phyloP scores from a whole-genome alignment of 2,888 invertebrate genomes.

The Andrena trimmerana region DNA sequence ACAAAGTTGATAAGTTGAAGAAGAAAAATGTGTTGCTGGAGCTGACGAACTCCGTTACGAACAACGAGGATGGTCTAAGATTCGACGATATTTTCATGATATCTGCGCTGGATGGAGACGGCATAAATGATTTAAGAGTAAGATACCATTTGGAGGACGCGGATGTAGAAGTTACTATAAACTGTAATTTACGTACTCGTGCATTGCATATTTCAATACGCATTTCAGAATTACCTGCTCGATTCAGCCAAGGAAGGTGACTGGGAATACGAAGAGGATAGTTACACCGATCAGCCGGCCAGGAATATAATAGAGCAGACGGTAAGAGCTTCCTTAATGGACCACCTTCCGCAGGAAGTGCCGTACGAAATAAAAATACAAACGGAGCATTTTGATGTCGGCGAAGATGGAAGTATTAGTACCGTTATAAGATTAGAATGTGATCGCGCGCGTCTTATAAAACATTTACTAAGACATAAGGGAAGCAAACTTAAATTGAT shows the following conservation, averaged over 20 bases:
- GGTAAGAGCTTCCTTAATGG: constrained; percentile 93
- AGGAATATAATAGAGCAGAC: constrained; percentile 90
- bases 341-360: constrained; percentile 93
- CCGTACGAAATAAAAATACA: constrained; percentile 91
- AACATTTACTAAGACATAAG: constrained; percentile 88
- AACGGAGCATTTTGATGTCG: constrained; percentile 89
- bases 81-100: constrained; percentile 96
- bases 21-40: constrained; percentile 89
- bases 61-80: constrained; percentile 88
- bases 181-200: not conserved
- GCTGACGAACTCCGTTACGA: constrained; percentile 89
- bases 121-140: constrained; percentile 90
- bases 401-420: constrained; percentile 86
- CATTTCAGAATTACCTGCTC: constrained; percentile 89
- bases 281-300: constrained; percentile 91
- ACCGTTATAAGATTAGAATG: constrained; percentile 89
- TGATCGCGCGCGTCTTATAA: constrained; percentile 88
- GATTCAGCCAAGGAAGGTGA: constrained; percentile 88
- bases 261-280: constrained; percentile 89
- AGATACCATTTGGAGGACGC: constrained; percentile 43
- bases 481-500: constrained; percentile 91
- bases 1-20: constrained; percentile 93
- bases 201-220: constrained; percentile 8
- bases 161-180: constrained; percentile 4
- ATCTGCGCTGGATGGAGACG: constrained; percentile 93